A percentile compares a stretch with the other conserved stretches of the same genome.
These are phyloP conservation scores for Ditula angustiorana DNA, from an alignment of 2,888 invertebrate species.

Conservation along the genomic window DNA sequence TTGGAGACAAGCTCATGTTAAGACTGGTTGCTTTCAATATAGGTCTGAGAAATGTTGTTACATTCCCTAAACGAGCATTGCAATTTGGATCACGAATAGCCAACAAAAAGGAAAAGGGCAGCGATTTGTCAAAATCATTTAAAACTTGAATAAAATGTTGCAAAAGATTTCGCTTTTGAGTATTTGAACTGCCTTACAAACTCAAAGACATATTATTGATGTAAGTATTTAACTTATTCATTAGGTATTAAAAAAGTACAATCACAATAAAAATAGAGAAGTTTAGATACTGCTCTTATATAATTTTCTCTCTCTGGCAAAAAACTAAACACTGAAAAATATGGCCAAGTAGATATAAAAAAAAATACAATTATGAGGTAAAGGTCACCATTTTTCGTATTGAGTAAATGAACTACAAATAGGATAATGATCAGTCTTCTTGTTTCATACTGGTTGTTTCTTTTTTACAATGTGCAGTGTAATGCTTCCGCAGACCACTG, in stretches of 20 bases:
- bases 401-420: too few relatives aligned
- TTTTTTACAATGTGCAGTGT: slow-evolving; percentile 44
- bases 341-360: too few relatives aligned
- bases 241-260: too few relatives aligned
- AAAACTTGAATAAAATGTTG: slow-evolving; percentile 32
- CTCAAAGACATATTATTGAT: too few relatives aligned
- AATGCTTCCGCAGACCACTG: slow-evolving; percentile 55
- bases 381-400: too few relatives aligned
- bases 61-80: slow-evolving; percentile 95
- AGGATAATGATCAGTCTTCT: background rate
- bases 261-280: too few relatives aligned
- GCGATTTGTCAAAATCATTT: slow-evolving; percentile 87
- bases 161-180: background rate
- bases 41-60: slow-evolving; percentile 87
- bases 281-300: too few relatives aligned
- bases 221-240: too few relatives aligned
- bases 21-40: slow-evolving; percentile 89
- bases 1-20: slow-evolving; percentile 97
- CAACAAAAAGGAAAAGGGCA: slow-evolving; percentile 94
- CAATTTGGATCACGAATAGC: slow-evolving; percentile 99
- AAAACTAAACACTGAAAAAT: too few relatives aligned
- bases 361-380: too few relatives aligned
- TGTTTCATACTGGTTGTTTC: slow-evolving; percentile 21
- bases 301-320: too few relatives aligned
- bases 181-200: background rate